These are phyloP conservation scores for Porphyrio hochstetteri DNA, from an alignment of 2,113 vertebrate species.

Conservation along the genomic window DNA sequence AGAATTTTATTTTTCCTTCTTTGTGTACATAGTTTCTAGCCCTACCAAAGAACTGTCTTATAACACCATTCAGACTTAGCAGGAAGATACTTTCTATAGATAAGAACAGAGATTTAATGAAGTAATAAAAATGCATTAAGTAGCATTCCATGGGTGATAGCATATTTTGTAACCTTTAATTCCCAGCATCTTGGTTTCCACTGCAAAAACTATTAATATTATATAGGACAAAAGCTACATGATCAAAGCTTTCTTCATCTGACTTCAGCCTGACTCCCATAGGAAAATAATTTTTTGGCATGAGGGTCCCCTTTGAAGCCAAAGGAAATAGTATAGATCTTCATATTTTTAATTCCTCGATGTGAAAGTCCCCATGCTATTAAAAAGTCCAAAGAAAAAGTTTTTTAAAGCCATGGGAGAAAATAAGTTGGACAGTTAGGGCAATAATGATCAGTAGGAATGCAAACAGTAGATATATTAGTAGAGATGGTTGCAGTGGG, in stretches of 20 bases:
- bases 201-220: not conserved
- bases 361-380: not conserved
- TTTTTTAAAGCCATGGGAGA: not conserved
- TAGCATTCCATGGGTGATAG: not conserved
- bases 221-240: not conserved
- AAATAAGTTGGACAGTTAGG: not conserved
- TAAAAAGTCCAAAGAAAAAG: not conserved
- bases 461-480: not conserved
- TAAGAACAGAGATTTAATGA: not conserved
- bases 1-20: not conserved
- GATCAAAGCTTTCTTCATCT: not conserved
- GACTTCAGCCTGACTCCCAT: not conserved
- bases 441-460: not conserved
- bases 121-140: not conserved
- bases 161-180: not conserved
- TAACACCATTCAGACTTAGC: not conserved
- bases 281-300: not conserved
- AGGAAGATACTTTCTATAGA: not conserved
- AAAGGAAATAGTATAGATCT: not conserved
- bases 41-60: not conserved
- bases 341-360: not conserved
- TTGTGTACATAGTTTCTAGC: not conserved
- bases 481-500: not conserved
- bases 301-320: not conserved
- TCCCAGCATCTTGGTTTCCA: not conserved